Base-by-base conservation (phyloP, 2,113 vertebrate genomes). In the Meriones unguiculatus region DNA sequence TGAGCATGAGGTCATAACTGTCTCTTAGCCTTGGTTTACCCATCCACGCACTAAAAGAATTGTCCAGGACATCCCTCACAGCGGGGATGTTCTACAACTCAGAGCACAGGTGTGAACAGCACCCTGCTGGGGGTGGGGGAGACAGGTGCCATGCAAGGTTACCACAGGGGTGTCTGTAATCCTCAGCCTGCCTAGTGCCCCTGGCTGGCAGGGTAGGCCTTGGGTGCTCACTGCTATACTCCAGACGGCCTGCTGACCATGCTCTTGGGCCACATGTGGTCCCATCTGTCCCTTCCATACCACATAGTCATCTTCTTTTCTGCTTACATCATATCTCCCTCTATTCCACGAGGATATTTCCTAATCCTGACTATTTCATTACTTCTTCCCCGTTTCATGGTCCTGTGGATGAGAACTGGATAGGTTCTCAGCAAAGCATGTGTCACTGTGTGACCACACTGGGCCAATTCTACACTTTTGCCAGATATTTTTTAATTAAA, bases 101-200 rank as follows among this genome's bases (percentile, higher is more conserved):
- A 24, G 80, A 54, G 32, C 38, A 3, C 12, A 9, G 87, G 28
- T 12, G 41, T 1, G 2, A 25, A 46, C 12, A 50, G 88, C 57
- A 4, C 0, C 4, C 41, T n/a, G 91, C 2, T 64, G 62, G 35
- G 25, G 38, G 62, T 25, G 25, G 38, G 62, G 52, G 38, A 73
- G 67, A 17, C 13, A 1, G 24, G 28, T 0, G 2, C 11, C 15
- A 24, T 84, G 67, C 28, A n/a, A 38, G 22, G 13, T 0, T 1
- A 3, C 7, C 35, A 50, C 0, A 1, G 4, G 22, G 0, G 5
- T 38, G 32, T 69, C 77, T 2, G 2, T 52, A 1, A 2, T 11
- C 7, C 2, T 30, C 62, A 87, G 12, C 11, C 14, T 30, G 30
- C 76, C 84, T 12, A 13, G 54, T 0, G 28, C 5, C 75, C n/a